These are phyloP conservation scores for Cladopsammia gracilis DNA, from an alignment of 64 coral and sea anemone species.

Conservation along the genomic window DNA sequence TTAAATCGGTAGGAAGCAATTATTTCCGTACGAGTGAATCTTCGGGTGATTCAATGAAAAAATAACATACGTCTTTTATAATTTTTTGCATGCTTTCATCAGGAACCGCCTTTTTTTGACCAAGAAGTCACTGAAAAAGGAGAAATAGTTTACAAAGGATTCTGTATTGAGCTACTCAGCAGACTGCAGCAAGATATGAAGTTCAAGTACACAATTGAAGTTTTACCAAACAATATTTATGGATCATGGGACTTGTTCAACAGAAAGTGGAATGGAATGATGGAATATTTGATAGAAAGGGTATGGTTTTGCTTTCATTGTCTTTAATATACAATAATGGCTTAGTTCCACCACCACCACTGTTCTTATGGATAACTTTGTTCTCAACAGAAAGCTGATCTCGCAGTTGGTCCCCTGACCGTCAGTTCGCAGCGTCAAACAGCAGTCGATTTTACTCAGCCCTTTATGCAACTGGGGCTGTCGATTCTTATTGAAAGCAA, in stretches of 20 bases:
- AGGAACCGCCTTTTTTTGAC: slow-evolving; percentile 75
- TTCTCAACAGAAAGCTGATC: slow-evolving; percentile 32
- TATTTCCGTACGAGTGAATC: too few species aligned
- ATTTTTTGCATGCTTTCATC: background rate
- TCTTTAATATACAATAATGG: too few species aligned
- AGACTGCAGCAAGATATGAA: slow-evolving; percentile 74
- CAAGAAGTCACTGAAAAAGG: slow-evolving; percentile 40
- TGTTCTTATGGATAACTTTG: background rate
- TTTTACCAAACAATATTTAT: slow-evolving; percentile 41
- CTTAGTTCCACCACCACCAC: too few species aligned
- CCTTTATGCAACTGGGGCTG: slow-evolving; percentile 28
- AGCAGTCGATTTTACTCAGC: slow-evolving; percentile 57
- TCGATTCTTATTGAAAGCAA: slow-evolving; percentile 38
- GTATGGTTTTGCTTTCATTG: slow-evolving; percentile 18
- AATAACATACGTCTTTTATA: background rate
- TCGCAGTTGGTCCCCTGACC: slow-evolving; percentile 31
- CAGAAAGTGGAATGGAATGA: slow-evolving; percentile 70
- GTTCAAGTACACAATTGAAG: slow-evolving; percentile 70
- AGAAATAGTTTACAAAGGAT: slow-evolving; percentile 52
- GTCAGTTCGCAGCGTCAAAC: slow-evolving; percentile 33
- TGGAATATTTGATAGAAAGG: slow-evolving; percentile 58
- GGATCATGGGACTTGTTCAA: slow-evolving; percentile 60
- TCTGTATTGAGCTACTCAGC: slow-evolving; percentile 71
- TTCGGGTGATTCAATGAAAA: too few species aligned
- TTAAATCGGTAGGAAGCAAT: too few species aligned